phyloP scores from a whole-genome alignment of 2,113 vertebrate genomes.

The Thryonomys swinderianus region DNA sequence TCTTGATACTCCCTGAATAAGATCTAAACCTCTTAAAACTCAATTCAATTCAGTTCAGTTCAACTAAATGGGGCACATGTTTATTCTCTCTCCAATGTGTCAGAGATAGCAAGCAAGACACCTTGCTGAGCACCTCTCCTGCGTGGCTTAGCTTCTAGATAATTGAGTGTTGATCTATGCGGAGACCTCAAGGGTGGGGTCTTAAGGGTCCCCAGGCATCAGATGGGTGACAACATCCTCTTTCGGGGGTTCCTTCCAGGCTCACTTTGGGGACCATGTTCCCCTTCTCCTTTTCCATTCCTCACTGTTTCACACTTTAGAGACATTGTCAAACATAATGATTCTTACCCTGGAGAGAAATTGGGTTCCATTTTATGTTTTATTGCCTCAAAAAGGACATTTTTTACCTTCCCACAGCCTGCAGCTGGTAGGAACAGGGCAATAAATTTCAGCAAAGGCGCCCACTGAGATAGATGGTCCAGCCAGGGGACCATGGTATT shows the following conservation, averaged over 20 bases:
- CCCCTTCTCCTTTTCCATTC: background rate
- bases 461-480: slow-evolving; percentile 82
- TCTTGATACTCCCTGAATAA: background rate
- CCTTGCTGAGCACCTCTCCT: background rate
- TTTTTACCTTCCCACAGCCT: slow-evolving; percentile 85
- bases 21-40: background rate
- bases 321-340: slow-evolving; percentile 84
- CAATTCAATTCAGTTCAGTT: background rate
- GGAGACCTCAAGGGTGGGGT: background rate
- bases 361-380: slow-evolving; percentile 85
- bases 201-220: too few relatives aligned
- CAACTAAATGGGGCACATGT: background rate
- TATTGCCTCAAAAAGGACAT: slow-evolving; percentile 87
- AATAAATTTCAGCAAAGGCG: slow-evolving; percentile 85
- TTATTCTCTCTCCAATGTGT: background rate
- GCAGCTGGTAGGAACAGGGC: slow-evolving; percentile 79
- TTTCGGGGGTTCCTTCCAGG: background rate
- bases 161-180: fast-evolving
- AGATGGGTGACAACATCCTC: background rate
- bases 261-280: background rate
- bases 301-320: slow-evolving; percentile 79
- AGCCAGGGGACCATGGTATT: slow-evolving; percentile 70
- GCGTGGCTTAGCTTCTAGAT: fast-evolving
- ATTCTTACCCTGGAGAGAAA: slow-evolving; percentile 87
- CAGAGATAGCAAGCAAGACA: background rate